Conservation (phyloP, 1,140 invertebrate species). For the Platyura marginata region DNA sequence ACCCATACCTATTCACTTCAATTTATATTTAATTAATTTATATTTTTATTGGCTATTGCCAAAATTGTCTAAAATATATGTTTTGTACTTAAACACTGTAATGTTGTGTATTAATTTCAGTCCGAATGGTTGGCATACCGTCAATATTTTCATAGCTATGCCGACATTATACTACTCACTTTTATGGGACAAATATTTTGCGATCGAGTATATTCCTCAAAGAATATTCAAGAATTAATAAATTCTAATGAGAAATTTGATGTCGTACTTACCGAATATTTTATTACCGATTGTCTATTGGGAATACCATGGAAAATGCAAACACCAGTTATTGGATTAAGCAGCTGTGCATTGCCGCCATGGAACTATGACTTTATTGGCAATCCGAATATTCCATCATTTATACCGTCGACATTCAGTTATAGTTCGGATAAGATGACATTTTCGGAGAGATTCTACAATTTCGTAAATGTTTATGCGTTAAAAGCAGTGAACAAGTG, state of each 20-base stretch:
- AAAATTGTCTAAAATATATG: too few relatives aligned
- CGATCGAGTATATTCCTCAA: too few relatives aligned
- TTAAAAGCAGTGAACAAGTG: constrained; percentile 27
- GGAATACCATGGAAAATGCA: constrained; percentile 33
- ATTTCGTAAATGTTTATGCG: constrained; percentile 22
- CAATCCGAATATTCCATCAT: constrained; percentile 33
- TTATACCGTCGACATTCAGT: constrained; percentile 29
- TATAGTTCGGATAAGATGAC: constrained; percentile 28
- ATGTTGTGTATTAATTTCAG: too few relatives aligned
- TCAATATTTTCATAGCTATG: too few relatives aligned
- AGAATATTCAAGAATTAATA: too few relatives aligned
- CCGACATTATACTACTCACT: too few relatives aligned
- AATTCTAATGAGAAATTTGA: constrained; percentile 33
- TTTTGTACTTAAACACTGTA: too few relatives aligned
- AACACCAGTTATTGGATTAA: constrained; percentile 33
- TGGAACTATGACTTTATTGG: constrained; percentile 35
- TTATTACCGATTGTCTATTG: constrained; percentile 40
- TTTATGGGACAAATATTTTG: too few relatives aligned
- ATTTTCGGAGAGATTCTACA: constrained; percentile 32
- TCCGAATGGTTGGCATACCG: too few relatives aligned
- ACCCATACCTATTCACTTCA: too few relatives aligned
- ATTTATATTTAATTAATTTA: too few relatives aligned
- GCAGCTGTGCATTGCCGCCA: constrained; percentile 35
- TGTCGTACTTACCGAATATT: constrained; percentile 38
- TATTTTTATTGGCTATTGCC: too few relatives aligned